Evolutionary conservation across 2,797 vertebrate species (phyloP).

Genomic region (Poecile montanus): DNA sequence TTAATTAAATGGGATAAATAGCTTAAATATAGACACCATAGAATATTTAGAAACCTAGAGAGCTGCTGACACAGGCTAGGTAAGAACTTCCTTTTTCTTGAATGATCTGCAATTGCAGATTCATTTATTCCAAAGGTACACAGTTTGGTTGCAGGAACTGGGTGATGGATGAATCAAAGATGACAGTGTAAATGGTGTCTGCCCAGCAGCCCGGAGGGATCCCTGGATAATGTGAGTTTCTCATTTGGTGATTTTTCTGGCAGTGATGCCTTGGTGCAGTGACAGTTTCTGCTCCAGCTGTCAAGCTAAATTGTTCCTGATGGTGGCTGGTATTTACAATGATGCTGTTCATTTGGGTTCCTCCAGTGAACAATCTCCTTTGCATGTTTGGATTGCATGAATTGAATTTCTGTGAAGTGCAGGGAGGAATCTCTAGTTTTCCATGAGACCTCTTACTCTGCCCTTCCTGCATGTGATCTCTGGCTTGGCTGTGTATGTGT

Average conservation of each 20-base stretch:
- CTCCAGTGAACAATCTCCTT: not conserved
- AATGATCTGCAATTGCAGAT: slow-evolving; percentile 2
- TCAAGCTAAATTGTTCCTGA: slow-evolving; percentile 55
- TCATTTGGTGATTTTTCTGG: slow-evolving; percentile 57
- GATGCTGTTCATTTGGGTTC: slow-evolving; percentile 39
- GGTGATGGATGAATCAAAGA: slow-evolving; percentile 42
- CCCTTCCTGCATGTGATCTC: not conserved
- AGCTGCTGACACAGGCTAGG: not conserved
- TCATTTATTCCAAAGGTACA: slow-evolving; percentile 24
- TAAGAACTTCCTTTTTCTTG: not conserved
- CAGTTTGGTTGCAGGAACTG: not conserved
- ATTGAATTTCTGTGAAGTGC: not conserved
- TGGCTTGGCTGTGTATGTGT: not conserved
- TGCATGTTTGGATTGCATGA: not conserved
- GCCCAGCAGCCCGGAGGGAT: not conserved
- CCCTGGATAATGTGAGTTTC: slow-evolving; percentile 32
- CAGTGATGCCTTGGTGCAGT: slow-evolving; percentile 24
- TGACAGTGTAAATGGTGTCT: slow-evolving; percentile 45
- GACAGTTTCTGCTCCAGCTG: slow-evolving; percentile 48
- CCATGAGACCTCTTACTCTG: not conserved
- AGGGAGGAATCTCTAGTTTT: not conserved
- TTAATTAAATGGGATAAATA: not conserved
- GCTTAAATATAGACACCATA: not conserved
- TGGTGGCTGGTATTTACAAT: slow-evolving; percentile 36
- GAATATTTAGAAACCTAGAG: not conserved